Evolutionary conservation across 2,113 vertebrate genomes (phyloP), one percentile per base, ranked within the genome.

Genomic region (Dendrocopos noguchii): DNA sequence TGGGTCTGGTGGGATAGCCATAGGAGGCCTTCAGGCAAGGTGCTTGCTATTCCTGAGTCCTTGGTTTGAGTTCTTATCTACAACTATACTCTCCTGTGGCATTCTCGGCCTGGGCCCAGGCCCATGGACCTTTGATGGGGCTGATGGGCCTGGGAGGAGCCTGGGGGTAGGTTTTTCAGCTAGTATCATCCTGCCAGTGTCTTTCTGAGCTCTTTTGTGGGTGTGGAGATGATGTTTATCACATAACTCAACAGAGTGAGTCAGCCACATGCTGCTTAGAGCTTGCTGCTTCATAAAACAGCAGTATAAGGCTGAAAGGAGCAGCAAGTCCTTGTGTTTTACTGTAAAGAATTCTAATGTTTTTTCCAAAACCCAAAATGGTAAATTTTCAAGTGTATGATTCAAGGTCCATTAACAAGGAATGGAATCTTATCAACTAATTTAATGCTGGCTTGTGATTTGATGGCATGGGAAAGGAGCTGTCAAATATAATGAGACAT

Each of bases 21-120:
- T 31, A 8, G 39, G 10, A 68, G 11, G 2, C 31, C 5, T 3
- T 7, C 1, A 0, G 27, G 29, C 27, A 73, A 47, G 20, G 21
- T 24, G 3, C 1, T 27, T 60, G 6, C 12, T 53, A 18, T 6
- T 53, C 6, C 2, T 1, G 3, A 73, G 33, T 87, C 42, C 29
- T 84, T 74, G 24, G 68, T 80, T 80, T 74, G 57, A 7, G 7
- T 55, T 75, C 7, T 8, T 34, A 1, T 53, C 16, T 89, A 61
- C 15, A 7, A 8, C 16, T 80, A 5, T 55, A 36, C 7, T 47
- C 4, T 9, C 4, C 15, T 80, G 14, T 31, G 5, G 5, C 74
- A 12, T 9, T 64, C 24, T 64, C 33, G 65, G 8, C 17, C 22
- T 56, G 10, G 4, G 10, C 16, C 31, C 28, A 28, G 4, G 10